These are phyloP conservation scores for Notiomystis cincta DNA, from an alignment of 2,113 vertebrate genomes.

Conservation along the genomic window DNA sequence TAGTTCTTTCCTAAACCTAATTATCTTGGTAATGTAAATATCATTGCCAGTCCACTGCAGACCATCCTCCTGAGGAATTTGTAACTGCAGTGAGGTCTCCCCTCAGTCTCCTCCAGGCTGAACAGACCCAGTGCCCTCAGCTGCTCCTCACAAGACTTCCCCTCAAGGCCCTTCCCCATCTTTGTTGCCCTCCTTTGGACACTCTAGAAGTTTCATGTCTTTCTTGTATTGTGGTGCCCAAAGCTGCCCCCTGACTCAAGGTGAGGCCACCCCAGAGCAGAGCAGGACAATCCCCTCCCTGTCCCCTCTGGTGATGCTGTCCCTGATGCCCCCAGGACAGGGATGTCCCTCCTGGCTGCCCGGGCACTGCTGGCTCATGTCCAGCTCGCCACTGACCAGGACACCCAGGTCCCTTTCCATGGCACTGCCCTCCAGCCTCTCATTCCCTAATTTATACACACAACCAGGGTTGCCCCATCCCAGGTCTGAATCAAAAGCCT, in stretches of 20 bases:
- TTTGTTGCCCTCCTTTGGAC: background rate
- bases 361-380: background rate
- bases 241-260: background rate
- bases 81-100: background rate
- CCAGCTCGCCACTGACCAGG: rapidly evolving
- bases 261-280: background rate
- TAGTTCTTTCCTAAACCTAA: background rate
- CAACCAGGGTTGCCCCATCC: rapidly evolving
- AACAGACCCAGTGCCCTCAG: background rate
- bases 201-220: background rate
- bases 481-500: background rate
- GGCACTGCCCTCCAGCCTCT: background rate
- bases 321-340: background rate
- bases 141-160: rapidly evolving
- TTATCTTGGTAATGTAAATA: background rate
- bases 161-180: background rate
- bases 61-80: background rate
- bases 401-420: background rate
- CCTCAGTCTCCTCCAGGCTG: background rate
- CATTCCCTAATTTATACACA: background rate
- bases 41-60: background rate
- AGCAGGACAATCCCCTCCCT: background rate
- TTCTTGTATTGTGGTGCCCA: background rate
- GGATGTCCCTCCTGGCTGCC: background rate
- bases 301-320: rapidly evolving